Conservation (phyloP, 2,888 invertebrate genomes). For the Mermis nigrescens region DNA sequence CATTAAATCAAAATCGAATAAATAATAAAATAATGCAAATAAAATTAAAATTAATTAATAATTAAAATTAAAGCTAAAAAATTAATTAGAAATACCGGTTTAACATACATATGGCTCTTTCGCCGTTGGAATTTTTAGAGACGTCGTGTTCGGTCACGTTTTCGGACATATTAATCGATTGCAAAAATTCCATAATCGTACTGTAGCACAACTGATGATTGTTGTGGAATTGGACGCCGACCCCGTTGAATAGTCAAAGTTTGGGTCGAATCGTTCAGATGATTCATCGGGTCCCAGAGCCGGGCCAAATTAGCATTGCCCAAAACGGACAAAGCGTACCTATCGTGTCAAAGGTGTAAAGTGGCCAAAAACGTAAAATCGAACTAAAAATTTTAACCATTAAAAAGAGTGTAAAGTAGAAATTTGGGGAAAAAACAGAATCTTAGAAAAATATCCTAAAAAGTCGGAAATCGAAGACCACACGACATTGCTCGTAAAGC, state of each 20-base stretch:
- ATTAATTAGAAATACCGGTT: too few species aligned
- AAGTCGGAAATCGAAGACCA: too few species aligned
- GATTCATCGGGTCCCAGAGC: constrained; percentile 23
- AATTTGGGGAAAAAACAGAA: too few species aligned
- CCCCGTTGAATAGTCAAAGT: constrained; percentile 30
- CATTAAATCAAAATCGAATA: not conserved
- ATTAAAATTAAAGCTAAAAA: not conserved
- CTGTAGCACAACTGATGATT: constrained; percentile 36
- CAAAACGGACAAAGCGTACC: constrained; percentile 33
- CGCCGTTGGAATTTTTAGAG: constrained; percentile 26
- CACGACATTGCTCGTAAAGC: too few species aligned
- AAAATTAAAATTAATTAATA: not conserved
- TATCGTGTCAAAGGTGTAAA: too few species aligned
- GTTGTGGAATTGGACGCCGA: constrained; percentile 32
- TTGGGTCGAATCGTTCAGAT: constrained; percentile 8
- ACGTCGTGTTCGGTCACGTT: constrained; percentile 22
- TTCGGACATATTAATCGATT: constrained; percentile 12
- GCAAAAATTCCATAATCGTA: constrained; percentile 31
- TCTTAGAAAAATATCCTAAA: too few species aligned
- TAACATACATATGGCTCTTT: constrained; percentile 28
- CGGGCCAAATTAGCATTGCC: constrained; percentile 37
- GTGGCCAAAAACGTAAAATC: too few species aligned
- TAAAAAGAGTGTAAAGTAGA: too few species aligned
- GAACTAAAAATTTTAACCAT: too few species aligned
- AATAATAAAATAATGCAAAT: not conserved